Evolutionary conservation across 37 sponge, comb jelly and placozoan species (phyloP).

Genomic region (Crambe crambe): DNA sequence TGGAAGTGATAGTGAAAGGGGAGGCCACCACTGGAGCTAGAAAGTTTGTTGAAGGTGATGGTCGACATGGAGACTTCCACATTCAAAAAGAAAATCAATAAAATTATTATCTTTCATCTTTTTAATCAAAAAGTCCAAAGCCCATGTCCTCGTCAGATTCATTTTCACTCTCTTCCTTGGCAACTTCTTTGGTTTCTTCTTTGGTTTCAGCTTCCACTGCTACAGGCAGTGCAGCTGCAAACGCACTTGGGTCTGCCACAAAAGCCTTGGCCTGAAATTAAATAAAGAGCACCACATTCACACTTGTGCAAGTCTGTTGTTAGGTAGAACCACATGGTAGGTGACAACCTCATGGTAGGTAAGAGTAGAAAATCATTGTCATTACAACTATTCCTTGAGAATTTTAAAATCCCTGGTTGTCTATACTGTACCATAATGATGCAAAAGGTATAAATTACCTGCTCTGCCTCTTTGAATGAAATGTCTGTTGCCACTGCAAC

Average conservation of each 20-base stretch:
- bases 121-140: conserved; percentile 63
- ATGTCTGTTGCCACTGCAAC: conserved; percentile 95
- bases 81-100: not conserved
- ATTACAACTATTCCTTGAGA: too few species aligned
- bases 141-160: conserved; percentile 88
- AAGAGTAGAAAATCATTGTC: conserved; percentile 1
- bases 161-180: conserved; percentile 38
- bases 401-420: too few species aligned
- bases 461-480: conserved; percentile 94
- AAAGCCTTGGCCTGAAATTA: conserved; percentile 79
- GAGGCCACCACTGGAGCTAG: conserved; percentile 25
- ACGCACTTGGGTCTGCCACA: conserved; percentile 90
- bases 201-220: conserved; percentile 41
- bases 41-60: conserved; percentile 21
- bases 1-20: conserved; percentile 1
- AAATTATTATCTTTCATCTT: not conserved
- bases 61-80: conserved; percentile 31
- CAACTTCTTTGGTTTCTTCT: conserved; percentile 47
- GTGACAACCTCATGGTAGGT: conserved; percentile 42
- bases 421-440: not conserved
- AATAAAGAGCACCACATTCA: not conserved
- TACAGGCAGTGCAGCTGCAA: conserved; percentile 43
- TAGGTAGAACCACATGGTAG: not conserved
- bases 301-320: conserved; percentile 3
- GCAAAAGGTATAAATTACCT: conserved; percentile 66